Base-by-base conservation (phyloP, 2,113 vertebrate species). In the Paedocypris sp. region DNA sequence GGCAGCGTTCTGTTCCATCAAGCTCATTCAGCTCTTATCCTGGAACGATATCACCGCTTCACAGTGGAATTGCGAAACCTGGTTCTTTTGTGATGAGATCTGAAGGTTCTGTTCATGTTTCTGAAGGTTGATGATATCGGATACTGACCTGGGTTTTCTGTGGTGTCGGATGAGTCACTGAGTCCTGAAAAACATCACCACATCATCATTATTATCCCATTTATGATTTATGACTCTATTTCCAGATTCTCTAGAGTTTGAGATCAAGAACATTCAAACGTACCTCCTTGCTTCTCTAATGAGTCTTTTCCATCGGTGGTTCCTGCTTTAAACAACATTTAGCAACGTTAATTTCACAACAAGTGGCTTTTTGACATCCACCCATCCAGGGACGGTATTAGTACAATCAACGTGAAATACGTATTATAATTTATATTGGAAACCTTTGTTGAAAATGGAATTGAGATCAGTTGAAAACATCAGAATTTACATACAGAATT, bases 221-320 rank as follows among this genome's bases (percentile, higher is more conserved):
- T 53, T 2, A 4, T 2, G 1, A 58, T 20, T 28, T 66, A 9
- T 8, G 18, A 2, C 20, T 42, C 18, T 19, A 36, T 8, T 2
- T 53, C n/a, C 2, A n/a, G n/a, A n/a, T n/a, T n/a, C 13, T 53
- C n/a, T 2, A 4, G 2, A 16, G 1, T 25, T 61, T 29, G 13
- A 3, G n/a, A 20, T 25, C 8, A 7, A 42, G 39, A 29, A 35
- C 8, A 32, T 4, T 4, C 1, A 9, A 15, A 2, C 12, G 19
- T 56, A 70, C 61, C 72, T 56, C 15, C 45, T 8, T 20, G 6
- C n/a, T 64, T 62, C 50, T 71, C 66, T 35, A 42, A 11, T 19
- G 69, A 69, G 12, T 73, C 68, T 23, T 19, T 56, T 13, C 51
- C 51, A 33, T 67, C 69, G 45, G 53, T 69, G 45, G 19, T 60